Evolutionary conservation across 2,888 invertebrate genomes (phyloP).

Genomic region (Drosophila antonietae): DNA sequence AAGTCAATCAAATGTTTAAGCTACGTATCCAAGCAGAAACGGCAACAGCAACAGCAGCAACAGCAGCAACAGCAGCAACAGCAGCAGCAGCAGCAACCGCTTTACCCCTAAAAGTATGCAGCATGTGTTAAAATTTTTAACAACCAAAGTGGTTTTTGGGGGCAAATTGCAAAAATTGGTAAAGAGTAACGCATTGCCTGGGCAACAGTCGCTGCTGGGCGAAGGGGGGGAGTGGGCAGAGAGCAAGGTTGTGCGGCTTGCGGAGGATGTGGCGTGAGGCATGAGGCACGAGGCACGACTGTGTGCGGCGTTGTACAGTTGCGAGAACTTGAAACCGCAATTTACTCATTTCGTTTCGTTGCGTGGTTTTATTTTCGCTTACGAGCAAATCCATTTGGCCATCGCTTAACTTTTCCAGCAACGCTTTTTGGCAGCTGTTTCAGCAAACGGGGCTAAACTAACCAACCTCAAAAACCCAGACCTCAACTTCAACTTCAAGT

Average conservation of each 20-base stretch:
- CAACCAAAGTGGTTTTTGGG: conserved; percentile 58
- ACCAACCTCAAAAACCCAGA: conserved; percentile 53
- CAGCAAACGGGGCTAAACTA: conserved; percentile 34
- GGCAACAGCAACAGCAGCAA: conserved; percentile 15
- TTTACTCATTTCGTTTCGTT: conserved; percentile 79
- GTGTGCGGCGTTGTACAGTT: conserved; percentile 25
- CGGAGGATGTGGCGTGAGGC: conserved; percentile 13
- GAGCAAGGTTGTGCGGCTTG: conserved; percentile 15
- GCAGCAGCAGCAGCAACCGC: conserved; percentile 2
- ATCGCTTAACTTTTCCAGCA: conserved; percentile 62
- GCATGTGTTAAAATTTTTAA: conserved; percentile 65
- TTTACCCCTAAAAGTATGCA: conserved; percentile 44
- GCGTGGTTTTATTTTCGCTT: conserved; percentile 74
- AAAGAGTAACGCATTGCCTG: conserved; percentile 54
- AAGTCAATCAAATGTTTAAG: conserved; percentile 64
- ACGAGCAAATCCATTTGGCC: conserved; percentile 73
- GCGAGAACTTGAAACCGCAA: conserved; percentile 76
- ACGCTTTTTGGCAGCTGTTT: conserved; percentile 61
- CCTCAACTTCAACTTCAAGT: conserved; percentile 64
- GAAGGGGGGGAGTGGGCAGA: neutral
- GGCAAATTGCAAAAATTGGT: conserved; percentile 59
- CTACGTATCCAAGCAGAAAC: conserved; percentile 52
- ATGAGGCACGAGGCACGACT: conserved; percentile 13
- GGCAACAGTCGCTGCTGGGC: conserved; percentile 35
- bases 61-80: conserved; percentile 24